Base-by-base conservation (phyloP, 2,888 invertebrate genomes). In the Xylota segnis region DNA sequence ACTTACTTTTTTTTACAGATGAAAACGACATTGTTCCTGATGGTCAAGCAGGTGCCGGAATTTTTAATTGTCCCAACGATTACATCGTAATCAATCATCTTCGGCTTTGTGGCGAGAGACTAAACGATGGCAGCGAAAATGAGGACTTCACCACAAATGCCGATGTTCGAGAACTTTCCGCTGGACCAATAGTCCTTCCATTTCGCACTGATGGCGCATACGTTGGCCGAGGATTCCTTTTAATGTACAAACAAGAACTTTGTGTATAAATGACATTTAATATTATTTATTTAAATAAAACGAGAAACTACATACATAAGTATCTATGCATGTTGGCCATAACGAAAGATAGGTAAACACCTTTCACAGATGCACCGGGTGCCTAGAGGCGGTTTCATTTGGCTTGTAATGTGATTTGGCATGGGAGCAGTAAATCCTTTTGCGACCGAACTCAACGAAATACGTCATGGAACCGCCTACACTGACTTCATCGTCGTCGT, bases 41-140 rank as follows among this genome's bases (percentile, higher is more conserved):
- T 34, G 94, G 94, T 0, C 95, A 96, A 91, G 96, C 96, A 0
- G 96, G 96, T 0, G 95, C 95, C 58, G 96, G 96, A 89, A 94
- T 95, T 71, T 94, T 95, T 88, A 95, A 96, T 91, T 96, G 96
- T 90, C 96, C 96, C 0, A 94, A 95, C 87, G 96, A 96, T 90
- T 96, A 95, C 92, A 93, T 96, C 54, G 93, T 95, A 1, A 93
- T 96, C 83, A 94, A 95, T 65, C 95, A 95, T 12, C 93, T 95
- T 27, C 93, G 96, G 71, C 92, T 96, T 3, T 96, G 96, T 88
- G 96, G 96, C 0, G 95, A 96, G 70, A 93, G 95, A 37, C 93
- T 96, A 14, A 96, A 96, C 89, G 96, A 96, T 90, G 96, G 95
- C 86, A 89, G 88, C 45, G 83, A 75, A 0, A 90, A 93, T 16